phyloP scores from a whole-genome alignment of 2,888 invertebrate species.

The Pocota personata region DNA sequence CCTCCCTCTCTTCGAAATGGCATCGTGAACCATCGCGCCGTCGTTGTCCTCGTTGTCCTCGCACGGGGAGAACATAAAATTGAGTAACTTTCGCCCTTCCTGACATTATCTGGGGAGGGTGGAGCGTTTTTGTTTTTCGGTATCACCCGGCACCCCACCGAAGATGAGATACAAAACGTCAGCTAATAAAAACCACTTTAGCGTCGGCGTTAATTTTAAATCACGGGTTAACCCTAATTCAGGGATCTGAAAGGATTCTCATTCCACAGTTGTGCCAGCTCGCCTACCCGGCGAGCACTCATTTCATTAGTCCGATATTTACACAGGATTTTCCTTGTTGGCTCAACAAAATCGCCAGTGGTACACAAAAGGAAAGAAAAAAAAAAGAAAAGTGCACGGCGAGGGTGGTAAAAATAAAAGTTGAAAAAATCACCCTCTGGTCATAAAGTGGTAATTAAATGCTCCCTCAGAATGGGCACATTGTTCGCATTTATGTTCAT shows the following conservation, averaged over 20 bases:
- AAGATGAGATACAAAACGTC: constrained; percentile 58
- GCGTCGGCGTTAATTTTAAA: constrained; percentile 66
- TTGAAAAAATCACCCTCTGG: constrained; percentile 61
- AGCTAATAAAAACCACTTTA: constrained; percentile 70
- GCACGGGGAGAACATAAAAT: constrained; percentile 27
- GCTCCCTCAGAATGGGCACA: constrained; percentile 49
- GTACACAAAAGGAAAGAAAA: constrained; percentile 25
- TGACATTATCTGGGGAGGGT: constrained; percentile 5
- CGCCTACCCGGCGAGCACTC: neutral
- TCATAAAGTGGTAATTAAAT: constrained; percentile 70
- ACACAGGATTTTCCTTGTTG: constrained; percentile 63
- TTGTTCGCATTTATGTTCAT: constrained; percentile 57
- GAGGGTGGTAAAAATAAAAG: constrained; percentile 32
- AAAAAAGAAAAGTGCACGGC: constrained; percentile 3
- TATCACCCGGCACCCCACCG: neutral
- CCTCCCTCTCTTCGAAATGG: neutral
- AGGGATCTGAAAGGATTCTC: constrained; percentile 42
- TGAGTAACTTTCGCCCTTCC: constrained; percentile 41
- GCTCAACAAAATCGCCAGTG: constrained; percentile 31
- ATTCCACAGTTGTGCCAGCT: neutral
- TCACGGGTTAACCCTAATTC: constrained; percentile 73
- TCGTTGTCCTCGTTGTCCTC: constrained; percentile 18
- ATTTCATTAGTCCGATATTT: constrained; percentile 41
- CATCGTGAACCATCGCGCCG: neutral
- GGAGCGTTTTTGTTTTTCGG: neutral